Evolutionary conservation across 2,888 invertebrate species (phyloP).

Genomic region (Formica aserva): DNA sequence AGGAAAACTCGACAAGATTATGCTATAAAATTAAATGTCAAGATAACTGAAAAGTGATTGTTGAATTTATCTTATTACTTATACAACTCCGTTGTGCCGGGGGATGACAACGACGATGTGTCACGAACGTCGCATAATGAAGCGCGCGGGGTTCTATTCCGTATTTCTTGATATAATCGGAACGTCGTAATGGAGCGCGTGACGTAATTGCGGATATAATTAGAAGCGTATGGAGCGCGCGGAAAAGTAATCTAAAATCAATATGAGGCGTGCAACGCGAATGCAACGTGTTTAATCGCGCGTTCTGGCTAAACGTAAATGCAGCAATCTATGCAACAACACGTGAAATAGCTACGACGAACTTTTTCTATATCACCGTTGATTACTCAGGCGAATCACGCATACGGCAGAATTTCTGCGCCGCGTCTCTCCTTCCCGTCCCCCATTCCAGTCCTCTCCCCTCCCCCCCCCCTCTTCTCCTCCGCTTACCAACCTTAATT

Average conservation of each 20-base stretch:
- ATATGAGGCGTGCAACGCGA: slow-evolving; percentile 50
- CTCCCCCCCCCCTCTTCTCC: too few relatives aligned
- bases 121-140: slow-evolving; percentile 23
- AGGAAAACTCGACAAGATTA: neutral
- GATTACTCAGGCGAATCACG: slow-evolving; percentile 45
- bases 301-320: slow-evolving; percentile 10
- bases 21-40: neutral
- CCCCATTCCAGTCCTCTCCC: neutral
- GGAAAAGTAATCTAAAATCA: slow-evolving; percentile 62
- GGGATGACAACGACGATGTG: neutral
- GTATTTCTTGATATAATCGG: slow-evolving; percentile 57
- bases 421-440: neutral
- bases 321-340: slow-evolving; percentile 29
- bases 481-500: slow-evolving; percentile 27
- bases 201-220: slow-evolving; percentile 31
- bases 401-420: slow-evolving; percentile 33
- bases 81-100: neutral
- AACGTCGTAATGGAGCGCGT: slow-evolving; percentile 49
- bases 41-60: neutral
- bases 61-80: slow-evolving; percentile 1
- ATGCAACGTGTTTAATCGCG: slow-evolving; percentile 53
- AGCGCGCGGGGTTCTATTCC: slow-evolving; percentile 3
- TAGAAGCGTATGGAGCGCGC: slow-evolving; percentile 8
- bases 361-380: slow-evolving; percentile 32
- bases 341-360: slow-evolving; percentile 15